phyloP scores from a whole-genome alignment of 2,797 vertebrate species.

The Sebastes vulpes region DNA sequence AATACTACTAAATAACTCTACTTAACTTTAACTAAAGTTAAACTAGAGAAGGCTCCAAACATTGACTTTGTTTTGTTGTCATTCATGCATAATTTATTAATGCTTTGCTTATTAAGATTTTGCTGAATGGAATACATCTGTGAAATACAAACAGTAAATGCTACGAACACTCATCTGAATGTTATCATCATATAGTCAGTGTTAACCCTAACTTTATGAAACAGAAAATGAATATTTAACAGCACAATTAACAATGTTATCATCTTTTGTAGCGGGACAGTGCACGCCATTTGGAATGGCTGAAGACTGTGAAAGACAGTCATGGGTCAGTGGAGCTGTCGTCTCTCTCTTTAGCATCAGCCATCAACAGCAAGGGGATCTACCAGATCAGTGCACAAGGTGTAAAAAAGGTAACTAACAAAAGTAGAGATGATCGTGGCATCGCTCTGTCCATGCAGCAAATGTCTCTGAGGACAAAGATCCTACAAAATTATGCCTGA shows the following conservation, averaged over 20 bases:
- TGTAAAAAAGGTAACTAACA: slow-evolving; percentile 75
- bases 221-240: not conserved
- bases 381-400: slow-evolving; percentile 87
- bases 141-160: not conserved
- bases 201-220: not conserved
- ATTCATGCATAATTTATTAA: not conserved
- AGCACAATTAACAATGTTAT: not conserved
- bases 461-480: not conserved
- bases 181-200: not conserved
- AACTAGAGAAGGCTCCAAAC: not conserved
- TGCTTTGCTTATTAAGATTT: not conserved
- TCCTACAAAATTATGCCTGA: not conserved
- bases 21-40: not conserved
- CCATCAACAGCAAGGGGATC: slow-evolving; percentile 92
- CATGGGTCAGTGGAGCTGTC: slow-evolving; percentile 97
- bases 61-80: not conserved
- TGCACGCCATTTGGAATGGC: slow-evolving; percentile 93
- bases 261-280: slow-evolving; percentile 88
- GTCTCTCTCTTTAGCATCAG: slow-evolving; percentile 91
- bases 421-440: not conserved
- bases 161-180: not conserved
- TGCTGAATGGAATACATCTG: not conserved
- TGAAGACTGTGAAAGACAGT: slow-evolving; percentile 96
- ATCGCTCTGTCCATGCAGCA: not conserved
- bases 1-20: not conserved